Percentiles rank a stretch among this genome's conserved stretches.
Evolutionary conservation across 2,113 vertebrate genomes (phyloP).

Genomic region (Canis aureus): DNA sequence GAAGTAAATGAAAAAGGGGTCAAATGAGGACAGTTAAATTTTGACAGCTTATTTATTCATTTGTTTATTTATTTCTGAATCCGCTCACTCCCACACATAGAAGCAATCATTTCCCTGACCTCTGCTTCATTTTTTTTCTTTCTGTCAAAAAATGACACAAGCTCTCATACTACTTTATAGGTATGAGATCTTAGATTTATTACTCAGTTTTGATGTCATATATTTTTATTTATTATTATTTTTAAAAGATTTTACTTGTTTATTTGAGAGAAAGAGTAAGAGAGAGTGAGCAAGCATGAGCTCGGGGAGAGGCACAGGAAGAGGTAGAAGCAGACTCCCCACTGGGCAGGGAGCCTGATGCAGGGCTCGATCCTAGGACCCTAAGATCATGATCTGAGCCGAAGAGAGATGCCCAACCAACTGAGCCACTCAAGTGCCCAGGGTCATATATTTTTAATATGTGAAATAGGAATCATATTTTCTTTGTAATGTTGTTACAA

Average conservation of each 20-base stretch:
- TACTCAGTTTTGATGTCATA: not conserved
- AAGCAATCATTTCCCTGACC: not conserved
- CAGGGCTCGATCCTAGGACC: too few relatives aligned
- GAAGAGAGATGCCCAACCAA: too few relatives aligned
- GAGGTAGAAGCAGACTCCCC: too few relatives aligned
- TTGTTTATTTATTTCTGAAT: not conserved
- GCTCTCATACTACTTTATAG: not conserved
- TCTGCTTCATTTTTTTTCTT: not conserved
- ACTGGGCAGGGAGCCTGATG: too few relatives aligned
- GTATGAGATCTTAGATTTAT: not conserved
- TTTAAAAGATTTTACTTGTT: too few relatives aligned
- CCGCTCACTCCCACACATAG: not conserved
- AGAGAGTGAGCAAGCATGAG: too few relatives aligned
- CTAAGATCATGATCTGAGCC: too few relatives aligned
- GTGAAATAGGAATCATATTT: not conserved
- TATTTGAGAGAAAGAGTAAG: too few relatives aligned
- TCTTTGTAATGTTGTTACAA: not conserved
- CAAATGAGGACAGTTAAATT: not conserved
- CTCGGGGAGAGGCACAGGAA: too few relatives aligned
- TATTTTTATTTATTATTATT: not conserved
- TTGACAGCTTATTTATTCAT: not conserved
- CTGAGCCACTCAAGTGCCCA: too few relatives aligned
- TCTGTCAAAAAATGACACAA: not conserved
- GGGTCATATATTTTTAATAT: not conserved
- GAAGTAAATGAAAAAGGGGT: not conserved